Evolutionary conservation across 2,113 vertebrate genomes (phyloP), one percentile per base, ranked within the genome.

Genomic region (Candoia aspera): DNA sequence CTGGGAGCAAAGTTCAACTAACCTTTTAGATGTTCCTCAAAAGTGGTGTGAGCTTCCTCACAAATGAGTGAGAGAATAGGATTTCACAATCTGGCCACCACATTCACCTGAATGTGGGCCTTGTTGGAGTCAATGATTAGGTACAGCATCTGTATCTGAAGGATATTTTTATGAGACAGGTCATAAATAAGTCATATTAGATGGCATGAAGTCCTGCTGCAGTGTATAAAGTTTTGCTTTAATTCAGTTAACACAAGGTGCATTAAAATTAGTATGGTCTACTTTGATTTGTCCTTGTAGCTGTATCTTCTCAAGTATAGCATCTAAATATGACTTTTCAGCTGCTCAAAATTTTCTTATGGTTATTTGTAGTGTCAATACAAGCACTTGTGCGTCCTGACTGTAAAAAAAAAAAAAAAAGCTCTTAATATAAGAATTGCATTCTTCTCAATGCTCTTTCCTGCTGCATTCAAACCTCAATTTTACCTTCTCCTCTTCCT

Each of bases 271-370:
- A 54, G 19, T 24, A 13, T 62, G 11, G 37, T 54, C 19, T 37
- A 29, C 21, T 68, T 29, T 42, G 42, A 26, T 58, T 17, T n/a
- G 29, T 54, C 37, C 53, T 87, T 68, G 46, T 29, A 59, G 83
- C 23, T 58, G n/a, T 42, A 42, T 42, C 89, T 84, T 90, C 55
- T 90, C 54, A 68, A 55, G 12, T 23, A 87, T 26, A 55, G 57
- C 8, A 29, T 49, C 49, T 73, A 23, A 60, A 91, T 86, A 57
- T 21, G 59, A 60, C 42, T n/a, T 87, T 90, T 57, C 57, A 57
- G 60, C 60, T 87, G 55, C 53, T 91, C 60, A 42, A 87, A 87
- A 8, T 13, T 91, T 91, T 73, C 49, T 64, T 86, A 90, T 17
- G 23, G 33, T 85, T 37, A 62, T 46, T 57, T 53, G 8, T 21